These are phyloP conservation scores for Urocitellus parryii DNA, from an alignment of 2,113 vertebrate species.

Conservation along the genomic window DNA sequence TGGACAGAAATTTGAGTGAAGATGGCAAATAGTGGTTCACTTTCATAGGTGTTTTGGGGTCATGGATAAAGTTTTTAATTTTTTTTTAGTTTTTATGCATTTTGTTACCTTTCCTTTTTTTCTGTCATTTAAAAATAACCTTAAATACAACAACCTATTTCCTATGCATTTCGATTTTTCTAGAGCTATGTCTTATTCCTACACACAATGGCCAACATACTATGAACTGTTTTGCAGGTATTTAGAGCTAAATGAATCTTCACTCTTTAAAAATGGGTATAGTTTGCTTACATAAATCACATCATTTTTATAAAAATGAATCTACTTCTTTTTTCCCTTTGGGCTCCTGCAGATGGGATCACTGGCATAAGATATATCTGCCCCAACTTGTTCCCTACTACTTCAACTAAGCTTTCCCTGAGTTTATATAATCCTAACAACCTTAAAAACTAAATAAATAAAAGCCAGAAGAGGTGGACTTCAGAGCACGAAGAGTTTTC, in stretches of 20 bases:
- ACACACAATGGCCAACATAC: background rate
- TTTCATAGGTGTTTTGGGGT: background rate
- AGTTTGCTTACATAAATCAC: constrained; percentile 36
- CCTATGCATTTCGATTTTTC: constrained; percentile 2
- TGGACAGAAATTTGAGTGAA: background rate
- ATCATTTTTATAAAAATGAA: constrained; percentile 17
- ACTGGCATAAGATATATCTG: background rate
- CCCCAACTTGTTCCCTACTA: background rate
- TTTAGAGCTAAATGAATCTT: constrained; percentile 38
- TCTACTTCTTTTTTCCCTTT: constrained; percentile 37
- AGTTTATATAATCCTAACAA: constrained; percentile 72
- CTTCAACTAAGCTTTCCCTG: constrained; percentile 5
- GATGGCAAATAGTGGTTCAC: background rate
- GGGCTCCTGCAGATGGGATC: constrained; percentile 43
- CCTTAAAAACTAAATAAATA: constrained; percentile 72
- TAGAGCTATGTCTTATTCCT: background rate
- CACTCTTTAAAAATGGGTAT: background rate
- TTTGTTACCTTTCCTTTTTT: background rate
- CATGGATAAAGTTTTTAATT: background rate
- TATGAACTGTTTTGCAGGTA: constrained; percentile 36
- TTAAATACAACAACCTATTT: background rate
- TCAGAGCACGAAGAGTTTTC: constrained; percentile 68
- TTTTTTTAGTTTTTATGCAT: constrained; percentile 42
- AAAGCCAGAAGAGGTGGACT: constrained; percentile 63
- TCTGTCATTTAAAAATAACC: constrained; percentile 39